Conservation (phyloP, 2,888 invertebrate genomes). For the Dynastes tityus region DNA sequence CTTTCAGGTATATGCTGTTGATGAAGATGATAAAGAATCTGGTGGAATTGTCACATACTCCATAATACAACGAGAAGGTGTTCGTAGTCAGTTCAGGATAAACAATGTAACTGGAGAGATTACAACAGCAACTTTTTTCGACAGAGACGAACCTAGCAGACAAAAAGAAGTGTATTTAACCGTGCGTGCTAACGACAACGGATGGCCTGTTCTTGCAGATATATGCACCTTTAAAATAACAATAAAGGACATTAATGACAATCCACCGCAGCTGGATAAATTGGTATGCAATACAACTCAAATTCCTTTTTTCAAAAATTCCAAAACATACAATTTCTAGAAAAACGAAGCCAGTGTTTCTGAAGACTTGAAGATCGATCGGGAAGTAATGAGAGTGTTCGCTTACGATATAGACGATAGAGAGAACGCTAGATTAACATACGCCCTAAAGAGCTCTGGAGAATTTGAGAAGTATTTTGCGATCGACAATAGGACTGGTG, state of each 20-base stretch:
- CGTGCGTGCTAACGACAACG: conserved; percentile 94
- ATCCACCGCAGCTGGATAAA: conserved; percentile 86
- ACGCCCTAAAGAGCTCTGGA: conserved; percentile 73
- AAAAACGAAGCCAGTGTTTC: conserved; percentile 84
- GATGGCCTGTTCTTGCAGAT: conserved; percentile 90
- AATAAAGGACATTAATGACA: conserved; percentile 95
- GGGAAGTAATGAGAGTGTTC: conserved; percentile 90
- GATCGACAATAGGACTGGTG: conserved; percentile 87
- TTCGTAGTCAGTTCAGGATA: conserved; percentile 85
- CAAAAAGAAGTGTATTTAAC: conserved; percentile 90
- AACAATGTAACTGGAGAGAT: conserved; percentile 84
- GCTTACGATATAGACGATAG: conserved; percentile 95
- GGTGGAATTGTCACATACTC: conserved; percentile 89
- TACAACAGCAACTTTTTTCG: conserved; percentile 83
- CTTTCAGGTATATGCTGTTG: conserved; percentile 79
- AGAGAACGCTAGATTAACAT: conserved; percentile 89
- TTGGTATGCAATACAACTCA: conserved; percentile 74
- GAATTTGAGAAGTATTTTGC: conserved; percentile 80
- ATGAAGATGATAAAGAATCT: conserved; percentile 81
- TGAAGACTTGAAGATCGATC: conserved; percentile 81
- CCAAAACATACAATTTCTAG: conserved; percentile 64
- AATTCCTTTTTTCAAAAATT: not conserved
- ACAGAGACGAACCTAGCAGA: conserved; percentile 90
- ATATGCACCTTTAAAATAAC: conserved; percentile 94
- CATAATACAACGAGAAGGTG: conserved; percentile 83